Evolutionary conservation across 2,797 vertebrate genomes (phyloP), one percentile per base, ranked within the genome.

Genomic region (Propithecus perrieri): DNA sequence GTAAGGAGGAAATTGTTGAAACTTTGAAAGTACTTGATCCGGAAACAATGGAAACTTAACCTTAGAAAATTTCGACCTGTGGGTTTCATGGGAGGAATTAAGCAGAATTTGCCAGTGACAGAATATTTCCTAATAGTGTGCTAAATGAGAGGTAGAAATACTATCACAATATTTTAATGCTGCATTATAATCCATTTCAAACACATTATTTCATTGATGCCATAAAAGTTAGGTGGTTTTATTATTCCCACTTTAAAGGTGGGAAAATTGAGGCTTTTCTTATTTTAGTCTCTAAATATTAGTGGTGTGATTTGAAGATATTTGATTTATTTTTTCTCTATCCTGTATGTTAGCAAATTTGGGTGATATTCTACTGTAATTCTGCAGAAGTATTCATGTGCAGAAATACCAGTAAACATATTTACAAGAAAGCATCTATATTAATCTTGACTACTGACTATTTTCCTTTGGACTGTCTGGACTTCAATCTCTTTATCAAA

Each of bases 261-360:
- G 28, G n/a, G 15, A 67, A 97, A 95, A 85, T 4, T n/a, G 41
- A 97, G 41, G 17, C 13, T 94, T 65, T 85, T 93, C 67, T 55
- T 4, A 79, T 9, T 67, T 92, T n/a, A 71, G 18, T 76, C 35
- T 59, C 18, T 85, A 22, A 80, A 33, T 50, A 11, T 59, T 74
- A 57, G 5, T 67, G 30, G 11, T 18, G 0, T 46, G 38, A 33
- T 83, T 74, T 81, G 14, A 71, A 46, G 2, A 53, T 63, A 72
- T 18, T 90, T 74, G 17, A 2, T 24, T 85, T 79, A 48, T 20
- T 9, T 53, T 33, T 79, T 90, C 41, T 26, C 12, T 59, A 9
- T 35, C 11, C 18, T 79, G 2, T 63, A 5, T 55, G 17, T 57
- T 33, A 65, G 46, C 5, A 88, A 88, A 85, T 93, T 20, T 79